Evolutionary conservation across 2,797 vertebrate genomes (phyloP), one percentile per base, ranked within the genome.

Genomic region (Limosa lapponica): DNA sequence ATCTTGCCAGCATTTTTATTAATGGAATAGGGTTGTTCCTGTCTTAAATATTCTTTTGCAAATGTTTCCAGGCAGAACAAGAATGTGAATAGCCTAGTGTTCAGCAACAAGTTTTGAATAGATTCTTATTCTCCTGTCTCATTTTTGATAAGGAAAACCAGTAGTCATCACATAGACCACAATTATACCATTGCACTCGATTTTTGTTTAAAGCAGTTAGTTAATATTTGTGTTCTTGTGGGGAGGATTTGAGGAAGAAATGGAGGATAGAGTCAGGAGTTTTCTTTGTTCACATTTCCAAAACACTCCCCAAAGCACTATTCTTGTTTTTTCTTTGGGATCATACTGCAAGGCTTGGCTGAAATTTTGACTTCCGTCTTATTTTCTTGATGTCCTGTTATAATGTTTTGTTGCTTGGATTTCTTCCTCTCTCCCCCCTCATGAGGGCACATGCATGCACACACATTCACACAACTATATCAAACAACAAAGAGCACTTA

Each of bases 1-100:
- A 97, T 91, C 89, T 94, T 91, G 82, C 91, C 93, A 95, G 36
- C 6, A 88, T 82, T 95, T 95, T 94, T 91, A 89, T 96, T 93
- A 96, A 91, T 88, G 71, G 87, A 89, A 83, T 89, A 8, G 1
- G 32, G 72, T 75, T 94, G 55, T 93, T 95, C 55, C 89, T 91
- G 82, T 86, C 66, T 96, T 95, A 96, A 95, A 96, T 89, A 89
- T 69, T 93, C 67, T 83, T 81, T 92, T 91, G 23, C 69, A 92
- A 94, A 90, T 90, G 48, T 91, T 96, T 93, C 85, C 87, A 96
- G 70, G 24, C 70, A 91, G 93, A 85, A 90, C 16, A 82, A 73
- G 82, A 75, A 91, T 64, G 39, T 95, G 93, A 95, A 95, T 94
- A 93, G 82, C 62, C 24, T 70, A 93, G 62, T 90, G 85, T 94